Conservation (phyloP, 2,797 vertebrate genomes). For the Pseudocheirus occidentalis region DNA sequence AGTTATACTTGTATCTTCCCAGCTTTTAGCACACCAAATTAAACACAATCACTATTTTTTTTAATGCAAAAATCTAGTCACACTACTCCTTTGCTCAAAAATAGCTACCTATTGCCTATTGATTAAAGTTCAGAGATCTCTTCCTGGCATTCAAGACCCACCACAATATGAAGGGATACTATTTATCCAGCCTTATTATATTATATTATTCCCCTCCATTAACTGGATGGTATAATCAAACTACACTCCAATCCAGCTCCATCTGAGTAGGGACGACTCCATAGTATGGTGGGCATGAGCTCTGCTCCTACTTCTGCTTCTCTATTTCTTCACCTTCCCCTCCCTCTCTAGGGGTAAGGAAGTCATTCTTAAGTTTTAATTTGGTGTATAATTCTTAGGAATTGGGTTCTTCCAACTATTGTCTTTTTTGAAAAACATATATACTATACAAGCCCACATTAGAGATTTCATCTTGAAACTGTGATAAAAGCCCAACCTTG, state of each 20-base stretch:
- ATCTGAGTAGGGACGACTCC: not conserved
- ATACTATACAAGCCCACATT: not conserved
- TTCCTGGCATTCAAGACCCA: not conserved
- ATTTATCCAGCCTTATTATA: not conserved
- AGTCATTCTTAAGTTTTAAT: not conserved
- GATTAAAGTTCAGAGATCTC: not conserved
- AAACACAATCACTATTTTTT: not conserved
- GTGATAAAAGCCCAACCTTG: not conserved
- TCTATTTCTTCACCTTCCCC: not conserved
- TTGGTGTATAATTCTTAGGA: not conserved
- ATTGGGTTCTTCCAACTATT: not conserved
- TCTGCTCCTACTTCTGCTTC: not conserved
- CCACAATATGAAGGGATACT: not conserved
- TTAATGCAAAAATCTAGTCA: not conserved
- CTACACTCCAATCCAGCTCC: not conserved
- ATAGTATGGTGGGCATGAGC: not conserved
- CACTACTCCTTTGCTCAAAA: not conserved
- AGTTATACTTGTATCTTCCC: not conserved
- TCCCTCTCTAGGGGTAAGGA: not conserved
- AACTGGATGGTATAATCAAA: not conserved
- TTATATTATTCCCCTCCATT: not conserved
- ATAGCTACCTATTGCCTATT: not conserved
- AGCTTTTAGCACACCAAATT: not conserved
- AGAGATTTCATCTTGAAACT: not conserved
- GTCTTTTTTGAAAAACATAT: not conserved